phyloP scores from a whole-genome alignment of 2,888 invertebrate genomes.

The Clusia tigrina region DNA sequence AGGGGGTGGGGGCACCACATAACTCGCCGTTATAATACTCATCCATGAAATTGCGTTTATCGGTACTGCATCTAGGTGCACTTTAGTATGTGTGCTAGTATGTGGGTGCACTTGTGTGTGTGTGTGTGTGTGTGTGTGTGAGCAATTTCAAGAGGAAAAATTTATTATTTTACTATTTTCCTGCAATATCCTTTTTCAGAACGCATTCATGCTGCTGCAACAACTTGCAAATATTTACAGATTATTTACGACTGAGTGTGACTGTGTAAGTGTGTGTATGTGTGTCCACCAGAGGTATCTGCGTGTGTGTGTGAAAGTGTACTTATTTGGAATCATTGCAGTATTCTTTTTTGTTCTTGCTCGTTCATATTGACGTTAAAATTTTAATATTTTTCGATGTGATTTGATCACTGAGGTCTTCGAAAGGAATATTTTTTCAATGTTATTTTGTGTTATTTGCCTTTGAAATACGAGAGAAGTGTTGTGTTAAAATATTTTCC shows the following conservation, averaged over 20 bases:
- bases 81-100: not conserved
- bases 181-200: constrained; percentile 5
- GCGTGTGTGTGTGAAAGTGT: not conserved
- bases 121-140: not conserved
- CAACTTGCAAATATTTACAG: constrained; percentile 9
- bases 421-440: too few species aligned
- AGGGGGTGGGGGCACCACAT: too few species aligned
- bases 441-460: too few species aligned
- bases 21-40: too few species aligned
- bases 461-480: too few species aligned
- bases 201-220: not conserved
- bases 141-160: not conserved
- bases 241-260: constrained; percentile 36
- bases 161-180: not conserved
- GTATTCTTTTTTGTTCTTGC: not conserved
- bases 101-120: not conserved
- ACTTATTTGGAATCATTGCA: not conserved
- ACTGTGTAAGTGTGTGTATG: constrained; percentile 27
- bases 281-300: constrained; percentile 11
- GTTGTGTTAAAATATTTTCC: too few species aligned
- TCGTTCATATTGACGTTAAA: not conserved
- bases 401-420: too few species aligned
- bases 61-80: too few species aligned
- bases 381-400: not conserved
- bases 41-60: too few species aligned